Percentiles rank a stretch among this genome's conserved stretches.
Evolutionary conservation across 1,140 invertebrate genomes (phyloP).

Genomic region (Scylla paramamosain): DNA sequence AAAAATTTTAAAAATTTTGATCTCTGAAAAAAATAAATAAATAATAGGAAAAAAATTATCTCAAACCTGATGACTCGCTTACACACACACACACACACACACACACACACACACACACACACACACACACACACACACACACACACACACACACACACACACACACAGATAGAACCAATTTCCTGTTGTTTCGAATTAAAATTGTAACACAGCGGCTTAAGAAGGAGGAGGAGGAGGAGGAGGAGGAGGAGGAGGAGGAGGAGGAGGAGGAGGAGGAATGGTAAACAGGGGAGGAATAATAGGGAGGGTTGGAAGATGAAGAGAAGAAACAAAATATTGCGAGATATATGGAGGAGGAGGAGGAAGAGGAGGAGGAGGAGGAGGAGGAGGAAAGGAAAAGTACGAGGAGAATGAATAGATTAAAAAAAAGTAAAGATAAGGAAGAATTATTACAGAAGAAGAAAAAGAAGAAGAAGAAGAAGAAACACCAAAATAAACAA

Average conservation of each 20-base stretch:
- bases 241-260: background rate
- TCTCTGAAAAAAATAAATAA: background rate
- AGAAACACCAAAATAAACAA: too few relatives aligned
- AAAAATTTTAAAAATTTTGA: too few relatives aligned
- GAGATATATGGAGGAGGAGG: background rate
- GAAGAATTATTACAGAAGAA: too few relatives aligned
- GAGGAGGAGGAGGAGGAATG: background rate
- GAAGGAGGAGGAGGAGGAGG: conserved; percentile 19
- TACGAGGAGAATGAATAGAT: too few relatives aligned
- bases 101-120: background rate
- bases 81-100: background rate
- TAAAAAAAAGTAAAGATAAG: too few relatives aligned
- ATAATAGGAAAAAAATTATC: too few relatives aligned
- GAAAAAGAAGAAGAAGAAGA: too few relatives aligned
- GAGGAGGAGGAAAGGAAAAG: background rate
- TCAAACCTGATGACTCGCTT: background rate
- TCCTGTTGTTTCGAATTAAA: conserved; percentile 62
- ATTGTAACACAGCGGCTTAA: background rate
- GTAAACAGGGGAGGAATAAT: background rate
- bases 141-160: background rate
- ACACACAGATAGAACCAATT: conserved; percentile 40
- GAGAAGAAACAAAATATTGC: background rate
- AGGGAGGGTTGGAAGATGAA: background rate
- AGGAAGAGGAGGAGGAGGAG: background rate
- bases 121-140: background rate